Conservation (phyloP, 1,140 invertebrate species). For the Drosophila sucinea region DNA sequence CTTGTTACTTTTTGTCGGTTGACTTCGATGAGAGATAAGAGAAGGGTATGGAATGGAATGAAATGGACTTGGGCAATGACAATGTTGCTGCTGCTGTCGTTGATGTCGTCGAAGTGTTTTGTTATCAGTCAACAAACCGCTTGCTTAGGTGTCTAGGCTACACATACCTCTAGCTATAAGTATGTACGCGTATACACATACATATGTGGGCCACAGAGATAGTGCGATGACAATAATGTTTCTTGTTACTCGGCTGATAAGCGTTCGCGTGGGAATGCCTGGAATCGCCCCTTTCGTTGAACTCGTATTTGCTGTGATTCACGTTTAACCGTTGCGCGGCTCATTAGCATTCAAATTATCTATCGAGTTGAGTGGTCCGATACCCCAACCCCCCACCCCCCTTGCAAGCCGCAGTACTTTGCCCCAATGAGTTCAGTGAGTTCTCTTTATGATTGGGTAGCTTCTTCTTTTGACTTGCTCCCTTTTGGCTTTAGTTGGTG, state of each 20-base stretch:
- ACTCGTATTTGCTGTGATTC: neutral
- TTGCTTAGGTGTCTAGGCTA: conserved; percentile 3
- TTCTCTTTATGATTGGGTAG: conserved; percentile 31
- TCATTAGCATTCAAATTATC: conserved; percentile 11
- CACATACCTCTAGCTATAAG: neutral
- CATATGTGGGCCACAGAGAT: conserved; percentile 53
- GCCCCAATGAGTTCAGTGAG: conserved; percentile 5
- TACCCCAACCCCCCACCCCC: too few species aligned
- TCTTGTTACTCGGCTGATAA: conserved; percentile 49
- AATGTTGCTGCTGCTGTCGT: neutral
- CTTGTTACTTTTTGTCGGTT: conserved; percentile 19
- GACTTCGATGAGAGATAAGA: conserved; percentile 39
- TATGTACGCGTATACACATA: neutral
- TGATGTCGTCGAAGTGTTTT: neutral
- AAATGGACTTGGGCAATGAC: conserved; percentile 14
- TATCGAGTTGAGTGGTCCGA: neutral
- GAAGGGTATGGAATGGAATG: neutral
- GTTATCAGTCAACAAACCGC: conserved; percentile 11
- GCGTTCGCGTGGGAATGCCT: conserved; percentile 18
- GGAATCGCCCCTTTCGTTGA: neutral
- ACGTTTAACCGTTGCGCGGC: conserved; percentile 11
- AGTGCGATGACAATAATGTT: conserved; percentile 32
- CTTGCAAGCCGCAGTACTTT: neutral
- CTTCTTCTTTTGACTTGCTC: conserved; percentile 13
- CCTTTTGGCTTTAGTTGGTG: conserved; percentile 30